Base-by-base conservation (phyloP, 1,140 invertebrate genomes). In the Lepidostoma basale region DNA sequence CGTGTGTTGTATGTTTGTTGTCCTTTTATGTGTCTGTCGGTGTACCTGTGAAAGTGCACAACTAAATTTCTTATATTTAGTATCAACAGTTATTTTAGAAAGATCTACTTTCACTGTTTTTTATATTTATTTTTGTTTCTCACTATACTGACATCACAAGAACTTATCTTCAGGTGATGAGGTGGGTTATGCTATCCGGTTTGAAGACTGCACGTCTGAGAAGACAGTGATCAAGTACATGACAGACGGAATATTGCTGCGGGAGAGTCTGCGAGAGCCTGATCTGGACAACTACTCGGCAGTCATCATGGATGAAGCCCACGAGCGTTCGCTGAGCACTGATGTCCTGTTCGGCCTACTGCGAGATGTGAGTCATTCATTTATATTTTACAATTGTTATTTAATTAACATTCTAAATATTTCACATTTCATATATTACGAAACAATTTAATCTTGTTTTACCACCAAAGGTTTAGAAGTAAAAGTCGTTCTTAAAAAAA, bases 261-360 rank as follows among this genome's bases (percentile, higher is more conserved):
- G 97, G 65, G 98, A 99, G 80, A 98, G 96, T 64, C 85, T 99
- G 16, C 83, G 96, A 1, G 97, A 99, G 76, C 89, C 95, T 0
- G 97, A 99, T 80, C 82, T 99, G 45, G 97, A 99, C 77, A 88
- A 96, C 76, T 99, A 99, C 82, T 93, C 94, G 75, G 95, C 94
- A 0, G 88, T 99, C 58, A 98, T 99, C 54, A 99, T 99, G 97
- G 98, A 99, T 78, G 98, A 99, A 87, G 98, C 98, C 75, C 97
- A 99, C 79, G 98, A 99, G 83, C 81, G 97, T 10, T 98, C 97
- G 0, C 86, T 99, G 0, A 98, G 94, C 65, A 99, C 97, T 3
- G 98, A 99, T 79, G 98, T 99, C 20, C 85, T 99, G 1, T 99
- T 99, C 82, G 98, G 98, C 10, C 81, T 99, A 59, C 83, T 99